Conservation (phyloP, 2,113 vertebrate genomes). For the Pseudorasbora parva region DNA sequence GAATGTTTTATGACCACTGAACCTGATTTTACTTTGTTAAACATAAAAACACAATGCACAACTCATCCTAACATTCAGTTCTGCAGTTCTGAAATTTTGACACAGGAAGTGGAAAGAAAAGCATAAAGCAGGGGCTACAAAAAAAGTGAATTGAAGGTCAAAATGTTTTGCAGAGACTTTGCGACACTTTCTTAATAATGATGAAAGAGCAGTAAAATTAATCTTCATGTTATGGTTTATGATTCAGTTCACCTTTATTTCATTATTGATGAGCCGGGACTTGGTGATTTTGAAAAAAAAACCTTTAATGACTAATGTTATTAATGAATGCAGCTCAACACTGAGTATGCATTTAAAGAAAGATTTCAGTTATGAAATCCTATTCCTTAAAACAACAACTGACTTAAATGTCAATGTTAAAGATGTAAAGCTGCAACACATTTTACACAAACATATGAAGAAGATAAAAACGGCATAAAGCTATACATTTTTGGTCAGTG, state of each 20-base stretch:
- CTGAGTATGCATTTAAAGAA: not conserved
- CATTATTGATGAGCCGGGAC: not conserved
- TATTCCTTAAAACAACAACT: slow-evolving; percentile 16
- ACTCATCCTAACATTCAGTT: not conserved
- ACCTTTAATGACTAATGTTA: slow-evolving; percentile 23
- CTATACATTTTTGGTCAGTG: slow-evolving; percentile 6
- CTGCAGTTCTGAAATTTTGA: too few species aligned
- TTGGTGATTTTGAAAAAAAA: slow-evolving; percentile 4
- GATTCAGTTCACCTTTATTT: not conserved
- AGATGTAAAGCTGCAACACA: not conserved
- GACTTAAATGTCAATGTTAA: not conserved
- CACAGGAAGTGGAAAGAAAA: not conserved
- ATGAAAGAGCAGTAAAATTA: not conserved
- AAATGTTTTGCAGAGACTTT: not conserved
- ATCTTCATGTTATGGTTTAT: not conserved
- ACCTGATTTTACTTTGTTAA: not conserved
- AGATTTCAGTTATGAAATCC: not conserved
- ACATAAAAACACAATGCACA: not conserved
- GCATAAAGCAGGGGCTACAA: not conserved
- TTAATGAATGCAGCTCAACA: slow-evolving; percentile 13
- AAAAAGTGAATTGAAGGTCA: not conserved
- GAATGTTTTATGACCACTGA: not conserved
- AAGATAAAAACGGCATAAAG: not conserved
- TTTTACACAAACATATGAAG: not conserved
- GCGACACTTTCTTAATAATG: not conserved